Conservation (phyloP, 2,797 vertebrate species). For the Heteromormyrus szaboi region DNA sequence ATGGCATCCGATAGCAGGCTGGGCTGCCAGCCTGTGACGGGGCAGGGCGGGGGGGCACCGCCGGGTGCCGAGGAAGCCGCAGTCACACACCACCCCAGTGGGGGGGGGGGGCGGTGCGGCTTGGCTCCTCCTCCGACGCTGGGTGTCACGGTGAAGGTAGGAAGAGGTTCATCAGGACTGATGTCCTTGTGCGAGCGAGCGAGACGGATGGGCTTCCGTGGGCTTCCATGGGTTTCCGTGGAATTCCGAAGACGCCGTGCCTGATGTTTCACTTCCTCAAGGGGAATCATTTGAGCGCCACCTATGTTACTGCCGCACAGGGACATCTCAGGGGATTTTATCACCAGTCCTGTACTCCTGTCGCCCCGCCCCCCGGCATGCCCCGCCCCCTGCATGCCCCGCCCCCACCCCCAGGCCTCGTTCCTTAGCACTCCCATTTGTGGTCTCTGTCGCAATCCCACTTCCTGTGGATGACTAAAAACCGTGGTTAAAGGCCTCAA, state of each 20-base stretch:
- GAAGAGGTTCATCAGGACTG: not conserved
- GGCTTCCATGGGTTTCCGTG: not conserved
- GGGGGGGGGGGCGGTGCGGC: not conserved
- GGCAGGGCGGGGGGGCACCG: too few relatives aligned
- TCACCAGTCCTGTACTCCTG: not conserved
- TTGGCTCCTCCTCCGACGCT: not conserved
- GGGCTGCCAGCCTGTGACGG: not conserved
- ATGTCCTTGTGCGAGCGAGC: not conserved
- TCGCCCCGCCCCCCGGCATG: not conserved
- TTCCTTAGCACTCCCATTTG: not conserved
- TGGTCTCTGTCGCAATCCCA: not conserved
- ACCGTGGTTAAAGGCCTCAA: not conserved
- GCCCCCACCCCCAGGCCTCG: not conserved
- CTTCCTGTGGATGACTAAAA: not conserved
- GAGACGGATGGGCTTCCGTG: not conserved
- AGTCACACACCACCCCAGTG: not conserved
- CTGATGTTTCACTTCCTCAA: not conserved
- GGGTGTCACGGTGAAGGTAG: not conserved
- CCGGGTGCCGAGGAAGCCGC: not conserved
- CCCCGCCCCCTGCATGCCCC: not conserved
- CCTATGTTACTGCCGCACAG: not conserved
- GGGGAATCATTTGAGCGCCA: not conserved
- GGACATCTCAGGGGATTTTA: not conserved
- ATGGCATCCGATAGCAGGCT: not conserved
- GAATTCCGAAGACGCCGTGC: not conserved